Evolutionary conservation across 2,797 vertebrate species (phyloP).

Genomic region (Tolypeutes matacus): DNA sequence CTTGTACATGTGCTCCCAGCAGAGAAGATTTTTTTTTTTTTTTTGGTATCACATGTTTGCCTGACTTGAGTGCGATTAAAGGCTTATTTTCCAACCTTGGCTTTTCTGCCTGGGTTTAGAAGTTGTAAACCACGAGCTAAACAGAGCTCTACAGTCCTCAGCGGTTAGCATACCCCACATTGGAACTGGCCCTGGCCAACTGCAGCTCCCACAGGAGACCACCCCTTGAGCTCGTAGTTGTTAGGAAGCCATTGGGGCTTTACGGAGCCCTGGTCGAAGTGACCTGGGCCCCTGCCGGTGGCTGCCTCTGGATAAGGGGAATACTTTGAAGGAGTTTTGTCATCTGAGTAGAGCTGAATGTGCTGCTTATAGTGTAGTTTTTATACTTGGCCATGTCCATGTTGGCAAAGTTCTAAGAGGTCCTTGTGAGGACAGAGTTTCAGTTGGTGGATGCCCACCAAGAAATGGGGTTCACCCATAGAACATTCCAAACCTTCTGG

Average conservation of each 20-base stretch:
- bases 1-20: slow-evolving; percentile 9
- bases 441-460: background rate
- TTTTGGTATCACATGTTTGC: slow-evolving; percentile 69
- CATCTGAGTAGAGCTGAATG: background rate
- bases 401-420: background rate
- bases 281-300: background rate
- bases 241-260: background rate
- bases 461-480: background rate
- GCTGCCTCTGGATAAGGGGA: background rate
- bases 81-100: slow-evolving; percentile 41
- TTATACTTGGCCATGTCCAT: background rate
- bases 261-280: background rate
- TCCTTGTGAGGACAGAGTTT: background rate
- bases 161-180: background rate
- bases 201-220: background rate
- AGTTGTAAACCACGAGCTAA: background rate
- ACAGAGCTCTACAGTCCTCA: background rate
- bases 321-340: background rate
- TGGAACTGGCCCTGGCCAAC: slow-evolving; percentile 11
- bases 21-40: slow-evolving; percentile 35
- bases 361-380: background rate
- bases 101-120: slow-evolving; percentile 42
- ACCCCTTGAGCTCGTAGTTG: background rate
- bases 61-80: slow-evolving; percentile 65
- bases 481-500: background rate